Conservation (phyloP, 2,113 vertebrate genomes). For the Callospermophilus lateralis region DNA sequence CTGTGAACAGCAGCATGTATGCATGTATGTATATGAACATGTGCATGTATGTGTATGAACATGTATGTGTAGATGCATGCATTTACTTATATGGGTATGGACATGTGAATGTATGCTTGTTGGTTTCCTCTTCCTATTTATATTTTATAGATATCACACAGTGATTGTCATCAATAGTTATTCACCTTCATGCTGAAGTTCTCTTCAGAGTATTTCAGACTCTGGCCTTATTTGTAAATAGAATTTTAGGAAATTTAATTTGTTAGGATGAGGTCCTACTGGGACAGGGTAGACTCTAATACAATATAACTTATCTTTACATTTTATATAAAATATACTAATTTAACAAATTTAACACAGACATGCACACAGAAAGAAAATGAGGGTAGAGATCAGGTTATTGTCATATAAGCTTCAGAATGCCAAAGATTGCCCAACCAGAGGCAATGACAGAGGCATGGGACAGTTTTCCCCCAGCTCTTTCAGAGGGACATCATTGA, state of each 20-base stretch:
- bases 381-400: not conserved
- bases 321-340: not conserved
- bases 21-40: not conserved
- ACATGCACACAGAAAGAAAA: not conserved
- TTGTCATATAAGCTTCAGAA: not conserved
- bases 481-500: too few species aligned
- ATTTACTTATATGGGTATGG: too few species aligned
- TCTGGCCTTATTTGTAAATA: not conserved
- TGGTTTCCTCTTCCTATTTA: not conserved
- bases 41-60: not conserved
- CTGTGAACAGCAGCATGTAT: not conserved
- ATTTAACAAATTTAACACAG: not conserved
- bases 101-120: not conserved
- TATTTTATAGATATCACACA: not conserved
- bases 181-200: not conserved
- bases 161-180: fast-evolving
- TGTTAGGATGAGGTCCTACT: not conserved
- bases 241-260: not conserved
- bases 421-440: too few species aligned
- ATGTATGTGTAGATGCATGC: not conserved
- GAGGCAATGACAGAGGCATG: not conserved
- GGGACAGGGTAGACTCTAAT: fast-evolving
- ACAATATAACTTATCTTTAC: not conserved
- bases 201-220: not conserved
- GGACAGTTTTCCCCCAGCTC: not conserved